A percentile compares a stretch with the other conserved stretches of the same genome.
Evolutionary conservation across 2,888 invertebrate species (phyloP).

Genomic region (Eudasyphora cyanicolor): DNA sequence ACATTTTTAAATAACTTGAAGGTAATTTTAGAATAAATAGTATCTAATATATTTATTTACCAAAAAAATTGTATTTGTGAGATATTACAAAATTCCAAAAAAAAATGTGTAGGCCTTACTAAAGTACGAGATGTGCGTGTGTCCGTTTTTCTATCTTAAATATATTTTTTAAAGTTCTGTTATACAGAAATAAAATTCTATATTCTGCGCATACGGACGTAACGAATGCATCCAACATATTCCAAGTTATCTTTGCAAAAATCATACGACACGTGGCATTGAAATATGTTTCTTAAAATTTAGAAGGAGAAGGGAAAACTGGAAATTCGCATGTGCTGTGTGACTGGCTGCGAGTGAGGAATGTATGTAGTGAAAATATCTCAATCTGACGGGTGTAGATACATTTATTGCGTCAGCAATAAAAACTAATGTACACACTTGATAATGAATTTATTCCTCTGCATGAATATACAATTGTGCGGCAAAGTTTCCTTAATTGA

Average conservation of each 20-base stretch:
- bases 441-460: not conserved
- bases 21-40: not conserved
- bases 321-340: not conserved
- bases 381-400: not conserved
- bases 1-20: not conserved
- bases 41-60: not conserved
- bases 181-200: slow-evolving; percentile 10
- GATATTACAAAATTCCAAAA: not conserved
- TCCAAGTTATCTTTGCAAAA: no score
- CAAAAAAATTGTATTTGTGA: not conserved
- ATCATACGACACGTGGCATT: slow-evolving; percentile 13
- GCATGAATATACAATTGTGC: not conserved
- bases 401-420: slow-evolving; percentile 52
- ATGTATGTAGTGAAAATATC: slow-evolving; percentile 15
- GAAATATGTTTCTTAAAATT: not conserved
- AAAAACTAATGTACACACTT: not conserved
- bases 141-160: not conserved
- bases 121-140: no score
- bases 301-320: not conserved
- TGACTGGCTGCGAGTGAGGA: not conserved
- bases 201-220: not conserved
- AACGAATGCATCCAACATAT: not conserved
- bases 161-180: not conserved
- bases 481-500: not conserved
- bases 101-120: not conserved